Percentiles rank a stretch among this genome's conserved stretches.
Conservation (phyloP, 2,797 vertebrate species). For the Sternotherus odoratus region DNA sequence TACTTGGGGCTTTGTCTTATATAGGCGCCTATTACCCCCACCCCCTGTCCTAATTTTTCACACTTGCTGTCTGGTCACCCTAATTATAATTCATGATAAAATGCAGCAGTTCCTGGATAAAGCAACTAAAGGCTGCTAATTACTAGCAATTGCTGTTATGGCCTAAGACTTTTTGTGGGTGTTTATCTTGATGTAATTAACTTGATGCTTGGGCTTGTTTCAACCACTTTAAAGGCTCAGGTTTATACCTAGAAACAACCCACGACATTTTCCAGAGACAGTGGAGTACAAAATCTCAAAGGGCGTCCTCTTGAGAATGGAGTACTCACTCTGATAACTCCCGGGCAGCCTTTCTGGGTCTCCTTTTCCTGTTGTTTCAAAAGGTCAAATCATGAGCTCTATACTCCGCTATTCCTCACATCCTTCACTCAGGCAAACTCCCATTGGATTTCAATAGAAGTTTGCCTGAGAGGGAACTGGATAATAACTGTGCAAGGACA, state of each 20-base stretch:
- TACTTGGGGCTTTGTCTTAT: no score
- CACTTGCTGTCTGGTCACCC: no score
- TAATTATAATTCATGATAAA: conserved; percentile 27
- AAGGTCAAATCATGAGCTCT: conserved; percentile 27
- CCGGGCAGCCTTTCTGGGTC: background rate
- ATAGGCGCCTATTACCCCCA: no score
- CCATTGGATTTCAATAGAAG: background rate
- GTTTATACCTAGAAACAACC: background rate
- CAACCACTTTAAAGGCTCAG: background rate
- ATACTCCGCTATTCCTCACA: background rate
- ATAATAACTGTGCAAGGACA: background rate
- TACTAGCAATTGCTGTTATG: conserved; percentile 5
- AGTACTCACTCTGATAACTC: background rate
- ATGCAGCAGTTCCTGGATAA: conserved; percentile 39
- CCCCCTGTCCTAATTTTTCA: no score
- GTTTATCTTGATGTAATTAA: conserved; percentile 31
- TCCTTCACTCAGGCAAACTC: background rate
- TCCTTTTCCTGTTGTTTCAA: conserved; percentile 3
- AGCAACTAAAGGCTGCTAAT: conserved; percentile 35
- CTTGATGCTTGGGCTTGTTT: background rate
- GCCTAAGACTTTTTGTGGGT: conserved; percentile 19
- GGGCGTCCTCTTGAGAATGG: conserved; percentile 37
- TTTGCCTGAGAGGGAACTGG: background rate
- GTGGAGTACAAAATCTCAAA: background rate
- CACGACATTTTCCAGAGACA: conserved; percentile 9